These are phyloP conservation scores for Lordiphosa collinella DNA, from an alignment of 1,140 invertebrate species.

Conservation along the genomic window DNA sequence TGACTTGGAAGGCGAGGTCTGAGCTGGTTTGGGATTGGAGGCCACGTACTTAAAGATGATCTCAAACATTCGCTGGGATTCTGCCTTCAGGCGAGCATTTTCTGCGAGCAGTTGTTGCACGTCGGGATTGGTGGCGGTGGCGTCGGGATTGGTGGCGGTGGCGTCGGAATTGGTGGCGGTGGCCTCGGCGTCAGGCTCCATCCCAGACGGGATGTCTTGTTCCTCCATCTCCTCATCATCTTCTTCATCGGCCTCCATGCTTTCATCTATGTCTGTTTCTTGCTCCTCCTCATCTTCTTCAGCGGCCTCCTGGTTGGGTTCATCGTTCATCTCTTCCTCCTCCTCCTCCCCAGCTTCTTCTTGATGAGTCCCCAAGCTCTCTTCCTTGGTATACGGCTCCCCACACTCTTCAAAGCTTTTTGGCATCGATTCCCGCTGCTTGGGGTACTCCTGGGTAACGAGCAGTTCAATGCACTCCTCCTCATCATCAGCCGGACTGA, in stretches of 20 bases:
- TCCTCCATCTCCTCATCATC: too few species aligned
- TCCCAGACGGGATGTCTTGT: too few species aligned
- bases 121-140: not conserved
- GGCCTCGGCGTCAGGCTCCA: too few species aligned
- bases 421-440: not conserved
- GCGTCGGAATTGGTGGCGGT: too few species aligned
- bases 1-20: not conserved
- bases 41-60: conserved; percentile 13
- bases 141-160: conserved; percentile 9
- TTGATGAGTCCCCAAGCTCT: not conserved
- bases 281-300: not conserved
- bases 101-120: conserved; percentile 31
- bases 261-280: not conserved
- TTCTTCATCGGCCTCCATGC: not conserved
- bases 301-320: not conserved
- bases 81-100: conserved; percentile 34
- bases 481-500: conserved; percentile 43
- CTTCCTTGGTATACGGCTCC: not conserved
- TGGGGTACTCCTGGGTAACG: conserved; percentile 26
- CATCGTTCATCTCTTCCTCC: not conserved
- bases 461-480: conserved; percentile 65
- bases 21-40: not conserved
- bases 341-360: not conserved
- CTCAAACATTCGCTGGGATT: conserved; percentile 24
- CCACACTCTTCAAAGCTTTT: conserved; percentile 4